Base-by-base conservation (phyloP, 2,113 vertebrate species). In the Caloenas nicobarica region DNA sequence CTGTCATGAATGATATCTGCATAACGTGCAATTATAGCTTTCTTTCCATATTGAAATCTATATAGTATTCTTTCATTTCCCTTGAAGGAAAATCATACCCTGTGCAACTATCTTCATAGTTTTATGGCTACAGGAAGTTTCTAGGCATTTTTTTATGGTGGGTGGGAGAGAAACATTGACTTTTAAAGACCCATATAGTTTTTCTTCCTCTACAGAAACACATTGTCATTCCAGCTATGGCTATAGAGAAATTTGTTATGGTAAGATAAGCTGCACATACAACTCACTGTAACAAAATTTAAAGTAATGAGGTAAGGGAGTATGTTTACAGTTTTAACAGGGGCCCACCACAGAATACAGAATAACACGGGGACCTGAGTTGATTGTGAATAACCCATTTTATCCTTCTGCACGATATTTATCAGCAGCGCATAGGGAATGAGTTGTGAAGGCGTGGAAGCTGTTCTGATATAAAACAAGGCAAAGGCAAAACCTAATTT, bases 1-100 rank as follows among this genome's bases (percentile, higher is more conserved):
- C 95, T 96, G 95, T 96, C 93, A 73, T 79, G 77, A 94, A 33
- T 73, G 80, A 69, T 93, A 93, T 92, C 92, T 96, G 95, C 61
- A 69, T 76, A 88, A 65, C 83, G 70, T 80, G 86, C 91, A 92
- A 57, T 92, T 94, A 96, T 29, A 92, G 78, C 62, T 51, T 81
- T 64, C 62, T 93, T 89, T 91, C 92, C 81, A 54, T 82, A 70
- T 13, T 66, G 86, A 72, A 92, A 86, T 70, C 81, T 69, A 40
- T 60, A 38, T 38, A 33, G 44, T 44, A 79, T 90, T 71, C 68
- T 68, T 86, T 84, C 64, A 65, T 91, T 96, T 96, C 76, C 50
- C 88, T 90, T 81, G 60, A 86, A 96, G 91, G 88, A 81, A 88
- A 87, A 29, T 78, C 88, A 38, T 57, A 84, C 56, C 68, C 91